A percentile compares a stretch with the other conserved stretches of the same genome.
Conservation (phyloP, 2,113 vertebrate genomes). For the Thamnaconus septentrionalis region DNA sequence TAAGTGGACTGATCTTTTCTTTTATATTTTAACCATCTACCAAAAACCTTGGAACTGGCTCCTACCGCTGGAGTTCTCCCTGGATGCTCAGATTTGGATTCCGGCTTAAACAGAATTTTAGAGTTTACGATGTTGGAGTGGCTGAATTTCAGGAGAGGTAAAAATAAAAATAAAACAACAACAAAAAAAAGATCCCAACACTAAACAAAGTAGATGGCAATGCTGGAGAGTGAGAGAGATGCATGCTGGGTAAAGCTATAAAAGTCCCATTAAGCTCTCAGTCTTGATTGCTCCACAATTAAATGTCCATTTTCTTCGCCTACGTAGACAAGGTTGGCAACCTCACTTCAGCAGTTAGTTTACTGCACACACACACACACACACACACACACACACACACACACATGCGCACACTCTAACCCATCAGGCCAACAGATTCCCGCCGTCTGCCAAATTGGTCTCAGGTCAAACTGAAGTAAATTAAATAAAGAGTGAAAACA, state of each 20-base stretch:
- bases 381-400: not conserved
- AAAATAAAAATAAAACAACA: too few species aligned
- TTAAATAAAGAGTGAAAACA: slow-evolving; percentile 42
- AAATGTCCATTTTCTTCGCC: slow-evolving; percentile 69
- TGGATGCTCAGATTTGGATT: too few species aligned
- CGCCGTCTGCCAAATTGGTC: slow-evolving; percentile 39
- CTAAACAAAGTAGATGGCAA: too few species aligned
- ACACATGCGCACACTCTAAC: slow-evolving; percentile 14
- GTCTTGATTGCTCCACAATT: slow-evolving; percentile 69
- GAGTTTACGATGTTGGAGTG: too few species aligned
- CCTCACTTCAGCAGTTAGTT: slow-evolving; percentile 43
- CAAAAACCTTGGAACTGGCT: too few species aligned
- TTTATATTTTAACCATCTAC: too few species aligned
- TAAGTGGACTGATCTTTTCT: too few species aligned
- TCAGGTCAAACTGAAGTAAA: slow-evolving; percentile 50
- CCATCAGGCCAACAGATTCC: slow-evolving; percentile 34
- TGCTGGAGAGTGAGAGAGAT: slow-evolving; percentile 4
- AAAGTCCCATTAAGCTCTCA: slow-evolving; percentile 69
- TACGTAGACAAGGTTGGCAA: slow-evolving; percentile 49
- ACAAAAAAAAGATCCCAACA: too few species aligned
- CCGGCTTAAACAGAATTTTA: too few species aligned
- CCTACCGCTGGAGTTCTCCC: too few species aligned
- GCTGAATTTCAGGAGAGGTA: too few species aligned
- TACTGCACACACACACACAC: not conserved
- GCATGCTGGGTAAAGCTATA: slow-evolving; percentile 51